Evolutionary conservation across 2,888 invertebrate genomes (phyloP).

Genomic region (Drosophila austrosaltans): DNA sequence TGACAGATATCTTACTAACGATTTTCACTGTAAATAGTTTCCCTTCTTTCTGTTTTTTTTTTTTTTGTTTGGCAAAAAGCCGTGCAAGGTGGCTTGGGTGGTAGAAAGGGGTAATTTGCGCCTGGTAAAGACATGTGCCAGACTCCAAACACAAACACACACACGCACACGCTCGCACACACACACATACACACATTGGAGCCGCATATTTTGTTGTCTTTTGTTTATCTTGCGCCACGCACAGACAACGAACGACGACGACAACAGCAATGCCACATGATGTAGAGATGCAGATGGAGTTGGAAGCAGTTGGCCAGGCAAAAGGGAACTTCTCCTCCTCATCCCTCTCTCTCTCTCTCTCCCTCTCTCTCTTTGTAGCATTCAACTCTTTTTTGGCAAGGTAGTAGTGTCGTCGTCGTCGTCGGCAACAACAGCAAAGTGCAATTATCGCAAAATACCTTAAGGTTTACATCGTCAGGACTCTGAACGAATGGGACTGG

Average conservation of each 20-base stretch:
- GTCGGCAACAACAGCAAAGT: slow-evolving; percentile 73
- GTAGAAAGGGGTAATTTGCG: slow-evolving; percentile 1
- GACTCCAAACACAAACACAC: slow-evolving; percentile 37
- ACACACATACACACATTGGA: background rate
- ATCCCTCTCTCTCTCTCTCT: too few relatives aligned
- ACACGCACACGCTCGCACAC: slow-evolving; percentile 8
- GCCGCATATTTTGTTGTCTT: slow-evolving; percentile 58
- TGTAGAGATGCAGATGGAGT: background rate
- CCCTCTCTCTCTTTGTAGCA: background rate
- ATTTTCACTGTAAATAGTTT: slow-evolving; percentile 7
- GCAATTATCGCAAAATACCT: slow-evolving; percentile 81
- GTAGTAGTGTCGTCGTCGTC: slow-evolving; percentile 9
- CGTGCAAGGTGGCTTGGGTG: slow-evolving; percentile 16
- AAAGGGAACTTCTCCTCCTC: background rate
- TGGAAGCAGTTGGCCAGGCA: background rate
- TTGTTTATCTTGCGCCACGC: slow-evolving; percentile 70
- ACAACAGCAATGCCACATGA: slow-evolving; percentile 13
- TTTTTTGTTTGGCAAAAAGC: background rate
- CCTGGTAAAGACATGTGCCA: slow-evolving; percentile 64
- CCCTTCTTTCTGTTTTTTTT: background rate
- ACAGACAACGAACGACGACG: slow-evolving; percentile 58
- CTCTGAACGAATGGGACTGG: slow-evolving; percentile 17
- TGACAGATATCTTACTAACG: background rate
- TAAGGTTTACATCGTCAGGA: slow-evolving; percentile 76
- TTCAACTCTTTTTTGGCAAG: slow-evolving; percentile 65